Percentiles rank a stretch among this genome's conserved stretches.
These are phyloP conservation scores for Tetrapedia diversipes DNA, from an alignment of 2,888 invertebrate genomes.

Conservation along the genomic window DNA sequence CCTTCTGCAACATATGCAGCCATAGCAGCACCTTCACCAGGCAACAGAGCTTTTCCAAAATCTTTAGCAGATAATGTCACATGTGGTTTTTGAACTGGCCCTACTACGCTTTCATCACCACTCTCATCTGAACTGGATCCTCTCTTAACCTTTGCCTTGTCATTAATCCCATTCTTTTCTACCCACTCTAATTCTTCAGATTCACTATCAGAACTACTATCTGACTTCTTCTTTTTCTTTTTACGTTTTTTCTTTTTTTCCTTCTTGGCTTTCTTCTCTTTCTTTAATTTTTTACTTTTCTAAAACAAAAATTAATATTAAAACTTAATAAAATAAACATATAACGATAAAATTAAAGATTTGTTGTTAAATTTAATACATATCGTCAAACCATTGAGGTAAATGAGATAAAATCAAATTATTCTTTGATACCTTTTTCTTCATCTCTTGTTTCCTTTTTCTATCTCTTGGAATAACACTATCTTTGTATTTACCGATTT, in stretches of 20 bases:
- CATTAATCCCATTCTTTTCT: constrained; percentile 74
- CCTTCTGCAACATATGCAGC: constrained; percentile 99
- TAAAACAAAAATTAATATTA: constrained; percentile 45
- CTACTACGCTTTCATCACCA: constrained; percentile 85
- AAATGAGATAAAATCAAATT: neutral
- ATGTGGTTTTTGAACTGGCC: constrained; percentile 89
- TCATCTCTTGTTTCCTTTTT: constrained; percentile 82
- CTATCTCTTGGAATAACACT: constrained; percentile 83
- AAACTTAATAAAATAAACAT: neutral
- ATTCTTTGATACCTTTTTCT: constrained; percentile 80
- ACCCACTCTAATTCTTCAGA: constrained; percentile 76
- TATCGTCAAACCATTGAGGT: no score
- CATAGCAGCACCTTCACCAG: constrained; percentile 99
- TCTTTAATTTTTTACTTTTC: constrained; percentile 84
- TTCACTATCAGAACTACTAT: constrained; percentile 69
- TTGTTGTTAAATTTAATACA: neutral
- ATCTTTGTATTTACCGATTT: constrained; percentile 82
- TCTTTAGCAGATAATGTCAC: constrained; percentile 90
- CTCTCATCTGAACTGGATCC: constrained; percentile 83
- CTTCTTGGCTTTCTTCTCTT: constrained; percentile 83
- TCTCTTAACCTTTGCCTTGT: constrained; percentile 73
- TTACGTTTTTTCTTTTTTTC: constrained; percentile 85
- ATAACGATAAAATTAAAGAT: neutral
- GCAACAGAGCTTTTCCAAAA: constrained; percentile 95
- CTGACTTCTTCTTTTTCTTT: constrained; percentile 84